phyloP scores from a whole-genome alignment of 2,888 invertebrate genomes.

The Leptopilina syphax region DNA sequence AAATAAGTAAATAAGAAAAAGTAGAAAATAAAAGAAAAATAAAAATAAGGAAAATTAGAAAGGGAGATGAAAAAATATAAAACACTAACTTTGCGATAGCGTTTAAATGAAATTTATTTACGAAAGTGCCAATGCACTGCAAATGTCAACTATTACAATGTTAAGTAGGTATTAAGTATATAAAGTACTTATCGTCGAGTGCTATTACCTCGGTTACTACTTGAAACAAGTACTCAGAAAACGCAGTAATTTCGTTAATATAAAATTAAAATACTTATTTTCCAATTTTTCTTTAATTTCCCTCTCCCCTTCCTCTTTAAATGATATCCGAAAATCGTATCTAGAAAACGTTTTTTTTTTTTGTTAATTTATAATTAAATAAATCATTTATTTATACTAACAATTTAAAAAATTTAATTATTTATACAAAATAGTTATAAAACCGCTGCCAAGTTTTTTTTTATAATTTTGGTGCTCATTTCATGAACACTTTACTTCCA shows the following conservation, averaged over 20 bases:
- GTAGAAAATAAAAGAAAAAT: background rate
- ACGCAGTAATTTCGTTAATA: conserved; percentile 29
- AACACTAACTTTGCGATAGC: background rate
- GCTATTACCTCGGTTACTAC: background rate
- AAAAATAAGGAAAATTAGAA: background rate
- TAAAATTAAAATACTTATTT: conserved; percentile 1
- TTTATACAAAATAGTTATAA: too few relatives aligned
- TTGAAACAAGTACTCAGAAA: background rate
- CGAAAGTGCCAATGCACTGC: background rate
- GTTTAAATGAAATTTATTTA: background rate
- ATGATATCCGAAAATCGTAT: too few relatives aligned
- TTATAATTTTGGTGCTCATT: too few relatives aligned
- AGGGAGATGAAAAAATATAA: background rate
- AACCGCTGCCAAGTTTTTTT: too few relatives aligned
- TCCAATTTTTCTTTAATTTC: background rate
- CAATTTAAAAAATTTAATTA: too few relatives aligned
- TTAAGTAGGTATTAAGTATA: conserved; percentile 18
- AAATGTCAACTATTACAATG: conserved; percentile 22
- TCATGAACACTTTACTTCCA: too few relatives aligned
- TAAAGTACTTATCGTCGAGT: conserved; percentile 17
- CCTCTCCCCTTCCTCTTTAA: background rate
- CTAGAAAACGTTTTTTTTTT: too few relatives aligned
- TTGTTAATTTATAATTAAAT: too few relatives aligned
- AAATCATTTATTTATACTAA: too few relatives aligned
- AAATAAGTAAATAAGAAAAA: too few relatives aligned